Base-by-base conservation (phyloP, 2,888 invertebrate genomes). In the Deilephila porcellus region DNA sequence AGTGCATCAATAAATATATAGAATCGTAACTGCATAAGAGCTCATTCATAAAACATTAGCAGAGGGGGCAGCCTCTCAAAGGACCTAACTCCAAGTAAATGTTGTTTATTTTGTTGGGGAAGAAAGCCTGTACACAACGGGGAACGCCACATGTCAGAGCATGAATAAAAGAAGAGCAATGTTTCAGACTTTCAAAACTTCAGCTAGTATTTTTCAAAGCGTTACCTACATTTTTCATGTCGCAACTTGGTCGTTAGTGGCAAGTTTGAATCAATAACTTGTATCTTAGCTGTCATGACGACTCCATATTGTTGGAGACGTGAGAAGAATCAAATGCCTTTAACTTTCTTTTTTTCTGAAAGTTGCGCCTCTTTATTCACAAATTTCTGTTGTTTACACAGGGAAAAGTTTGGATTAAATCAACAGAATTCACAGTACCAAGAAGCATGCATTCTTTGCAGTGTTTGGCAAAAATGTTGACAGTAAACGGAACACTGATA, bases 131-230 rank as follows among this genome's bases (percentile, higher is more conserved):
- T 89, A 89, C 88, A 93, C 92, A 90, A 90, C 90, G 87, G 82
- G 84, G 90, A 88, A 89, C 90, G 90, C 93, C 94, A 94, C 93
- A 94, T 94, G 93, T 93, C 91, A 91, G 91, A 87, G 82, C 90
- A 94, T 94, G 94, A 94, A 94, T 94, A 94, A 94, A 93, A 93
- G 89, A 94, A 89, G 90, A 93, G 91, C 91, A 88, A 91, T 90
- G 91, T 92, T 92, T 90, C 92, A 93, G 92, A 93, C 91, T 93
- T 93, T 92, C 87, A 90, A 90, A 93, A 93, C 89, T 93, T 92
- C 83, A 84, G 84, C 84, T 87, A 83, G 87, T 89, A 93, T 93
- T 93, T 91, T 93, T 91, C 90, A 90, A 87, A 88, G 90, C 86
- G 81, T 86, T 89, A 85, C 82, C 79, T 86, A 87, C 83, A 90